Evolutionary conservation across 2,113 vertebrate species (phyloP).

Genomic region (Miniopterus natalensis): DNA sequence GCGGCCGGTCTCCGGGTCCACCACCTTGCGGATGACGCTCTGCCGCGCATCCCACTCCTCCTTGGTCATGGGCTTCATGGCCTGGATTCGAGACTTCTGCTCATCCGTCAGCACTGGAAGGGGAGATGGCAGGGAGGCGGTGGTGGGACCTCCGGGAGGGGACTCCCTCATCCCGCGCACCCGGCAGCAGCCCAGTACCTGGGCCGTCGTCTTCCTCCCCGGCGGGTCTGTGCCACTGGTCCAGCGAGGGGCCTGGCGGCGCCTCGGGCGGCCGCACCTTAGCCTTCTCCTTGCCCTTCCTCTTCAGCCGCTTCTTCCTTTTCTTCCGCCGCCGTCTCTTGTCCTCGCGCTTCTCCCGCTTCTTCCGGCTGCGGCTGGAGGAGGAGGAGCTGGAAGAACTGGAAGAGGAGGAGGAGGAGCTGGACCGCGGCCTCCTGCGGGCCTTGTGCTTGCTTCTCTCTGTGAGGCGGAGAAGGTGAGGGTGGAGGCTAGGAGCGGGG

Average conservation of each 20-base stretch:
- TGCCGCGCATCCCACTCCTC: slow-evolving; percentile 97
- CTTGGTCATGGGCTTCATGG: slow-evolving; percentile 97
- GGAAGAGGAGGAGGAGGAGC: slow-evolving; percentile 90
- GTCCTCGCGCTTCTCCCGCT: slow-evolving; percentile 87
- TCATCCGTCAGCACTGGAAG: slow-evolving; percentile 94
- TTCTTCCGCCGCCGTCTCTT: slow-evolving; percentile 90
- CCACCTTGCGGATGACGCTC: slow-evolving; percentile 94
- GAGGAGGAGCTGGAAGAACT: slow-evolving; percentile 86
- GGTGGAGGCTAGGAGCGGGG: slow-evolving; percentile 60
- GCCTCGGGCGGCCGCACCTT: slow-evolving; percentile 75
- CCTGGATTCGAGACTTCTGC: slow-evolving; percentile 96
- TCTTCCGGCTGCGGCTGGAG: slow-evolving; percentile 88
- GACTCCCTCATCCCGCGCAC: accelerated
- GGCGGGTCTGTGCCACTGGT: slow-evolving; percentile 93
- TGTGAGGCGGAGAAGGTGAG: slow-evolving; percentile 78
- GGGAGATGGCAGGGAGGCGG: neutral
- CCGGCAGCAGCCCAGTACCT: slow-evolving; percentile 82
- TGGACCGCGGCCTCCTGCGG: slow-evolving; percentile 88
- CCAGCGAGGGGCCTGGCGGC: slow-evolving; percentile 88
- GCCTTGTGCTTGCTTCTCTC: slow-evolving; percentile 89
- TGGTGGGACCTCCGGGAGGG: neutral
- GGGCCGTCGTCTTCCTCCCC: slow-evolving; percentile 90
- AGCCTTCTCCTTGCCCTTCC: slow-evolving; percentile 84
- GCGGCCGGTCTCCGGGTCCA: slow-evolving; percentile 95
- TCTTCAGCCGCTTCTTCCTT: slow-evolving; percentile 88